Conservation (phyloP, 2,113 vertebrate species). For the Cebus imitator region DNA sequence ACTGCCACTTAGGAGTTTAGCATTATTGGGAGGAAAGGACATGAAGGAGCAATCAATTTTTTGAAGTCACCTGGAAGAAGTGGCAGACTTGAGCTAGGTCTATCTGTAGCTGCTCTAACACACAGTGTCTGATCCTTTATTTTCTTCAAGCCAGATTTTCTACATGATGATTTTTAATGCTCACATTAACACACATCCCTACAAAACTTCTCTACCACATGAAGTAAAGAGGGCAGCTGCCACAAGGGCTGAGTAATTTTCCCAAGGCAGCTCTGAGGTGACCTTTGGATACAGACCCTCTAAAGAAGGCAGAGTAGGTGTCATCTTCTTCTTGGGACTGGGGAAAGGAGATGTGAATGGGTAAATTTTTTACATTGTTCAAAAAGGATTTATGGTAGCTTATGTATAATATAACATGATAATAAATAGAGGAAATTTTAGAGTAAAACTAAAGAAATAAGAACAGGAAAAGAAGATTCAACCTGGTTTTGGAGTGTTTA, state of each 20-base stretch:
- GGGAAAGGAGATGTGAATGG: background rate
- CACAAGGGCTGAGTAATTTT: background rate
- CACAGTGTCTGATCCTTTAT: background rate
- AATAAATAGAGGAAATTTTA: background rate
- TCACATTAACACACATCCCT: no score
- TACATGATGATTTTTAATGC: background rate
- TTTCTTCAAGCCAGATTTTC: background rate
- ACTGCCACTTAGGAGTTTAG: background rate
- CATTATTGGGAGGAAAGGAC: background rate
- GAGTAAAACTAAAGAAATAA: background rate
- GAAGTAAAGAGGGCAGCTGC: background rate
- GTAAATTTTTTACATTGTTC: background rate
- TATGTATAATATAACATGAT: background rate
- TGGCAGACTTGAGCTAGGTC: background rate
- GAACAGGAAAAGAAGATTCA: background rate
- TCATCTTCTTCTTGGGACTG: background rate
- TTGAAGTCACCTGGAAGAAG: background rate
- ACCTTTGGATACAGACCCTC: background rate
- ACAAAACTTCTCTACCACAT: background rate
- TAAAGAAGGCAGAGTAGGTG: background rate
- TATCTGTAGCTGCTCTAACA: background rate
- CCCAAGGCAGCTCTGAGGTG: background rate
- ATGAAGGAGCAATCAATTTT: background rate
- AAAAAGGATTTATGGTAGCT: background rate
- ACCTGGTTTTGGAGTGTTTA: background rate